A percentile compares a stretch with the other conserved stretches of the same genome.
These are phyloP conservation scores for Seriola dumerili DNA, from an alignment of 2,113 vertebrate species.

Conservation along the genomic window DNA sequence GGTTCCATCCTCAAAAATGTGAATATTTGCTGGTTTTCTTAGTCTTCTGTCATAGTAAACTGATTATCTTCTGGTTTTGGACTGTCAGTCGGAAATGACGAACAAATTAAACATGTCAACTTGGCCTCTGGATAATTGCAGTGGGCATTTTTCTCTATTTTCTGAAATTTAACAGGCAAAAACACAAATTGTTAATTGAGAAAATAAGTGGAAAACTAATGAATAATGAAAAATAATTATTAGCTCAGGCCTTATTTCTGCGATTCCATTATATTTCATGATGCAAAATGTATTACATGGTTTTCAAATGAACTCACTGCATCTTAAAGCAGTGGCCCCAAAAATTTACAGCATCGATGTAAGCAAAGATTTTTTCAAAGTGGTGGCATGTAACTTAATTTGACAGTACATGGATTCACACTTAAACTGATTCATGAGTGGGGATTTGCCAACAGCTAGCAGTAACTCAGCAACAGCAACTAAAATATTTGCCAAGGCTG, in stretches of 20 bases:
- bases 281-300: not conserved
- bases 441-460: conserved; percentile 40
- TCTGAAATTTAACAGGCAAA: too few species aligned
- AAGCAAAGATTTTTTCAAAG: conserved; percentile 8
- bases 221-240: not conserved
- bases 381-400: conserved; percentile 23
- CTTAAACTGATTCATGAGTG: conserved; percentile 48
- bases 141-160: too few species aligned
- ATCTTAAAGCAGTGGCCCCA: not conserved
- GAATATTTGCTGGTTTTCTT: not conserved
- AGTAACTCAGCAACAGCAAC: conserved; percentile 38
- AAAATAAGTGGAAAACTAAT: not conserved
- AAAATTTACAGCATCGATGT: conserved; percentile 32
- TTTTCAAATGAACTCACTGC: not conserved
- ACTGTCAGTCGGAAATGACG: too few species aligned
- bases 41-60: not conserved
- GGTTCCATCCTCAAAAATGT: not conserved
- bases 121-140: not conserved
- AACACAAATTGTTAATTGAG: not conserved
- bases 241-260: not conserved
- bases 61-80: not conserved
- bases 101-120: not conserved
- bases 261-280: not conserved
- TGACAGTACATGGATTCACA: conserved; percentile 32
- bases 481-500: conserved; percentile 40